phyloP scores from a whole-genome alignment of 2,113 vertebrate genomes.

The Tyrannus savana region DNA sequence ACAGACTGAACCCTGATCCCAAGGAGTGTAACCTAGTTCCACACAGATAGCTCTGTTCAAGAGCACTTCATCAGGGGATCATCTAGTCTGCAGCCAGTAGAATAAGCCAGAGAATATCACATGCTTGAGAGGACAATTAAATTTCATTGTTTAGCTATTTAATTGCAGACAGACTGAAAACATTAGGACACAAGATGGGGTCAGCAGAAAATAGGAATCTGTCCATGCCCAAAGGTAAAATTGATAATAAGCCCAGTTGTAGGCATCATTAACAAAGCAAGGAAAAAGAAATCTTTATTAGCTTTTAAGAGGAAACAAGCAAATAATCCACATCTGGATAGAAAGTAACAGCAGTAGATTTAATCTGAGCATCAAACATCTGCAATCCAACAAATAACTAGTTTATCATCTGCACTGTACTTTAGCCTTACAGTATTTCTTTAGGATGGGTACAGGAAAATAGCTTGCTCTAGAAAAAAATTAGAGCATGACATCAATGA shows the following conservation, averaged over 20 bases:
- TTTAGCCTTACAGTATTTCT: not conserved
- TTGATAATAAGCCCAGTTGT: not conserved
- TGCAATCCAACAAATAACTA: not conserved
- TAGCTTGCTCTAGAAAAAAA: not conserved
- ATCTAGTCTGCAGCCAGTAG: not conserved
- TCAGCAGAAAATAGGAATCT: no score
- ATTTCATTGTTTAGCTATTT: not conserved
- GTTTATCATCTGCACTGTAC: not conserved
- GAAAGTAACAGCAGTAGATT: not conserved
- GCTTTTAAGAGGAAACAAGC: not conserved
- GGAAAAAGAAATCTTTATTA: not conserved
- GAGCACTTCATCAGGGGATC: not conserved
- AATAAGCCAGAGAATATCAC: not conserved
- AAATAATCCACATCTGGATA: not conserved
- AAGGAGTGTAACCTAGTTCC: not conserved
- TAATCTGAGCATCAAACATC: not conserved
- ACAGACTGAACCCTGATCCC: not conserved
- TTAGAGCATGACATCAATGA: not conserved
- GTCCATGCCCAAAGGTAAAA: not conserved
- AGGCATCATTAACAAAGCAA: not conserved
- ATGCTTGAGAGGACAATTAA: not conserved
- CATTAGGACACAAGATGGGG: not conserved
- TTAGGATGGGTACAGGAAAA: not conserved
- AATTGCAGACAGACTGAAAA: not conserved
- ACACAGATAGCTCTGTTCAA: not conserved